These are phyloP conservation scores for Pristiophorus japonicus DNA, from an alignment of 2,113 vertebrate genomes.

Conservation along the genomic window DNA sequence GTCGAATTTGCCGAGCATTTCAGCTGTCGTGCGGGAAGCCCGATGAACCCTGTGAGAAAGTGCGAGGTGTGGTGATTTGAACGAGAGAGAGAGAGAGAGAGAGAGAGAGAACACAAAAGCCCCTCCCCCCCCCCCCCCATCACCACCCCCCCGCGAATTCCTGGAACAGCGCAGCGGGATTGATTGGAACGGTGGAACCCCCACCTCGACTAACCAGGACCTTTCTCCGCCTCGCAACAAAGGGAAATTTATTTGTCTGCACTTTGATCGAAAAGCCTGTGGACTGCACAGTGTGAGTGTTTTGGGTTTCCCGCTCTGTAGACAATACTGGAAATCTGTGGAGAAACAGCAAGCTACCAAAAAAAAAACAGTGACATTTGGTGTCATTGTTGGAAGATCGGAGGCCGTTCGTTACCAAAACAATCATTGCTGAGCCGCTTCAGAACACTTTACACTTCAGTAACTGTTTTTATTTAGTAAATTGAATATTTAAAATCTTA, in stretches of 20 bases:
- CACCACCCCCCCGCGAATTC: too few relatives aligned
- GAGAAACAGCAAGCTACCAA: background rate
- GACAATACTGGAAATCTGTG: conserved; percentile 5
- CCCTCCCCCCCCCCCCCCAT: too few relatives aligned
- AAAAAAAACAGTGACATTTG: background rate
- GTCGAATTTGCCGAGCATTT: conserved; percentile 83
- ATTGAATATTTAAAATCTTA: background rate
- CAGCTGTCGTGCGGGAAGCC: conserved; percentile 63
- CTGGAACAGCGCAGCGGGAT: background rate
- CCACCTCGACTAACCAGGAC: background rate
- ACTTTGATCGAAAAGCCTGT: background rate
- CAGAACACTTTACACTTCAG: background rate
- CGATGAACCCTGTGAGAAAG: conserved; percentile 86
- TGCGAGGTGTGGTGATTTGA: conserved; percentile 86
- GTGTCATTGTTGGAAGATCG: background rate
- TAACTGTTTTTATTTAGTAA: conserved; percentile 16
- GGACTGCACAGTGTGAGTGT: background rate
- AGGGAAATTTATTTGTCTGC: background rate
- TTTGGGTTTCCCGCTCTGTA: background rate
- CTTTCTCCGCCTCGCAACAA: background rate
- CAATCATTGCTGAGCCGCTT: background rate
- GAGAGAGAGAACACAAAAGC: background rate
- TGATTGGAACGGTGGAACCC: too few relatives aligned
- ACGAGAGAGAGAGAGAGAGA: background rate
- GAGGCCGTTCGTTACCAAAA: background rate